Evolutionary conservation across 2,888 invertebrate genomes (phyloP).

Genomic region (Lysandra coridon): DNA sequence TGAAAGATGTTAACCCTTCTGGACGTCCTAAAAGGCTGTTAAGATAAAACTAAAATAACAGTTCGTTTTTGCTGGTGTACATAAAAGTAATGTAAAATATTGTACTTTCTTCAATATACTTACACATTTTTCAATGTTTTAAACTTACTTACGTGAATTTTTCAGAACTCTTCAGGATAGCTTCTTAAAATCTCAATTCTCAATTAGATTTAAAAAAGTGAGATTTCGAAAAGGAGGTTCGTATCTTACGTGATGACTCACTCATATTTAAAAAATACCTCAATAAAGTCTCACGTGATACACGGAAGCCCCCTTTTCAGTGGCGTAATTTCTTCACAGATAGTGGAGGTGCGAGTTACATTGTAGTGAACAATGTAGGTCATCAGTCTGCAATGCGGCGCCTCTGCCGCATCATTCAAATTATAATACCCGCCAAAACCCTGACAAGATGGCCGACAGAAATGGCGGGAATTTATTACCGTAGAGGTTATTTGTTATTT

Average conservation of each 20-base stretch:
- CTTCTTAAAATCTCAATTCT: too few relatives aligned
- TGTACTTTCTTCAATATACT: too few relatives aligned
- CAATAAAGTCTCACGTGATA: background rate
- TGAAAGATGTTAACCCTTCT: too few relatives aligned
- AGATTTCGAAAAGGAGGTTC: too few relatives aligned
- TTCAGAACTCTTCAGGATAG: too few relatives aligned
- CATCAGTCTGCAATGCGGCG: conserved; percentile 71
- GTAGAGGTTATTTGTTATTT: conserved; percentile 31
- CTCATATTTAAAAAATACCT: background rate
- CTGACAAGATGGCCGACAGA: background rate
- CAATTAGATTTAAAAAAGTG: too few relatives aligned
- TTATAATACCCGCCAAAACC: conserved; percentile 32
- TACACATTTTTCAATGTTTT: too few relatives aligned
- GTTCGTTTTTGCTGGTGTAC: too few relatives aligned
- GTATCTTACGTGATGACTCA: background rate
- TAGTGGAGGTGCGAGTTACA: conserved; percentile 31
- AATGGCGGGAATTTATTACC: conserved; percentile 17
- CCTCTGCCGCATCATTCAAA: conserved; percentile 41
- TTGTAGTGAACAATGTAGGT: conserved; percentile 58
- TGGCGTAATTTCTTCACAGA: conserved; percentile 27
- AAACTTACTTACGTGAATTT: too few relatives aligned
- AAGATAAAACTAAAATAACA: too few relatives aligned
- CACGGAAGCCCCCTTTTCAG: background rate
- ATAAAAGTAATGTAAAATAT: too few relatives aligned
- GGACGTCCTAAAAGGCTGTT: too few relatives aligned